A percentile compares a stretch with the other conserved stretches of the same genome.
phyloP scores from a whole-genome alignment of 23 tunicate species.

The Halocynthia aurantium region DNA sequence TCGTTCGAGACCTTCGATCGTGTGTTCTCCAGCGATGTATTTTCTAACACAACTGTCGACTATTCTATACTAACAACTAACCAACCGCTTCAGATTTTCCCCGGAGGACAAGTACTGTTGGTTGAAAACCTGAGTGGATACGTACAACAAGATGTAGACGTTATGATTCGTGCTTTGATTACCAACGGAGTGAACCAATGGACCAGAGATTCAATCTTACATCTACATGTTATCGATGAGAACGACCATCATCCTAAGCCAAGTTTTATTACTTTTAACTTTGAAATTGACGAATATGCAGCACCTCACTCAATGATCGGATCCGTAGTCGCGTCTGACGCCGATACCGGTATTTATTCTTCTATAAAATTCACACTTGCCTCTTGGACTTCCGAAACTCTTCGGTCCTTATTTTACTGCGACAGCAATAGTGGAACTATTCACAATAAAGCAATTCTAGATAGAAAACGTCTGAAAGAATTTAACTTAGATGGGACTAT shows the following conservation, averaged over 20 bases:
- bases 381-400: no score
- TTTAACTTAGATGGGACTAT: conserved; percentile 2
- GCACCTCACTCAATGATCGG: conserved; percentile 27
- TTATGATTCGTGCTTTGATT: not conserved
- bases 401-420: conserved; percentile 29
- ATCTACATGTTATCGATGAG: not conserved
- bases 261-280: not conserved
- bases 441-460: conserved; percentile 19
- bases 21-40: no score
- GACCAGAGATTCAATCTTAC: no score
- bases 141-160: not conserved
- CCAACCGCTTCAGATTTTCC: conserved; percentile 27
- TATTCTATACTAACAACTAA: no score
- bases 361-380: not conserved
- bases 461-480: conserved; percentile 14
- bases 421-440: conserved; percentile 42
- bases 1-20: no score
- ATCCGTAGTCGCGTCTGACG: conserved; percentile 32
- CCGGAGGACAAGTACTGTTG: conserved; percentile 40
- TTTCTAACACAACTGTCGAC: no score
- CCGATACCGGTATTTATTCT: conserved; percentile 38
- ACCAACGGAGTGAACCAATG: not conserved
- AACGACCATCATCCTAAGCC: conserved; percentile 13
- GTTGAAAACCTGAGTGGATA: conserved; percentile 20
- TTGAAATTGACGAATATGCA: conserved; percentile 13